Conservation (phyloP, 2,888 invertebrate genomes). For the Prosopocoilus inquinatus region DNA sequence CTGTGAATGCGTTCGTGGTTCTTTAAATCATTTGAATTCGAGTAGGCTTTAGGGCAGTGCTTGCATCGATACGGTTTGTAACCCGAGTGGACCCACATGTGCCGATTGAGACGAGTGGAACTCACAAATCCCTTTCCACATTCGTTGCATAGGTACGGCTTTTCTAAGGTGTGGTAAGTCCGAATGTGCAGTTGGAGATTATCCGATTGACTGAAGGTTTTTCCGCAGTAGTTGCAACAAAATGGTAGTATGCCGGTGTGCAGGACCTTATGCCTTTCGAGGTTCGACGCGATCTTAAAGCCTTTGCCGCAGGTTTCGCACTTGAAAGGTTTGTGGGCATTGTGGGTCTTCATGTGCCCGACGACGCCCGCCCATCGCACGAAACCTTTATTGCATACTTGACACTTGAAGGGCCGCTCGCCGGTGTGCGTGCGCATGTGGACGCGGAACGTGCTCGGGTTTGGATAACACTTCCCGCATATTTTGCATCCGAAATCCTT, state of each 20-base stretch:
- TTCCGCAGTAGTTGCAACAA: constrained; percentile 45
- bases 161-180: constrained; percentile 46
- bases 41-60: constrained; percentile 41
- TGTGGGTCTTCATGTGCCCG: constrained; percentile 46
- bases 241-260: constrained; percentile 42
- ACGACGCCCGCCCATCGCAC: constrained; percentile 46
- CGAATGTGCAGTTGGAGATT: constrained; percentile 45
- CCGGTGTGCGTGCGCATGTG: constrained; percentile 63
- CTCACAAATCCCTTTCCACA: constrained; percentile 48
- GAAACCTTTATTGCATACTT: constrained; percentile 46
- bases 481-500: constrained; percentile 48
- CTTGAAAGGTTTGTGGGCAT: constrained; percentile 40
- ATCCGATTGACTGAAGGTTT: constrained; percentile 45
- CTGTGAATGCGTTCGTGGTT: constrained; percentile 39
- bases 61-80: constrained; percentile 43
- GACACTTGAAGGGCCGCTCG: constrained; percentile 46
- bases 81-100: constrained; percentile 47
- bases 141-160: constrained; percentile 45
- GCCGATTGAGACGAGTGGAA: constrained; percentile 43
- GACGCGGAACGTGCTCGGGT: constrained; percentile 49
- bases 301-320: constrained; percentile 45
- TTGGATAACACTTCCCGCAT: constrained; percentile 48
- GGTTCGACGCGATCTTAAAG: constrained; percentile 45
- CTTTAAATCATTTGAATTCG: constrained; percentile 43
- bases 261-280: constrained; percentile 44